phyloP scores from a whole-genome alignment of 2,113 vertebrate species.

The Syngnathus typhle region DNA sequence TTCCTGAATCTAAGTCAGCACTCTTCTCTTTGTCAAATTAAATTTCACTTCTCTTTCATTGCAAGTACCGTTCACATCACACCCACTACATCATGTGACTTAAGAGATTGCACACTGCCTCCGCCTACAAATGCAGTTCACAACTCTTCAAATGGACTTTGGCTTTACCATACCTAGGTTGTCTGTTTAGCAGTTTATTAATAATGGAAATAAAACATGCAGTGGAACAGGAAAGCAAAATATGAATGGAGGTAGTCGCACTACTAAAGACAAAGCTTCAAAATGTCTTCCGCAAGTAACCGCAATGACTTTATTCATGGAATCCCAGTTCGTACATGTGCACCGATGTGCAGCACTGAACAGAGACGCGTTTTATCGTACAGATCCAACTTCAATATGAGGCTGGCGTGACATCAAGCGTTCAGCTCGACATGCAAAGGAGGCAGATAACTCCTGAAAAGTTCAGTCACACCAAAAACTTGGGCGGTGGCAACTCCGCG shows the following conservation, averaged over 20 bases:
- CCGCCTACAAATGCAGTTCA: background rate
- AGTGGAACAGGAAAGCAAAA: background rate
- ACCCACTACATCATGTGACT: conserved; percentile 3
- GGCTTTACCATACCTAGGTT: background rate
- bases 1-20: background rate
- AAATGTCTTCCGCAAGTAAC: background rate
- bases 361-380: conserved; percentile 10
- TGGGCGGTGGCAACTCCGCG: background rate
- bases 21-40: background rate
- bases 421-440: conserved; percentile 22
- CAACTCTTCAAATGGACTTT: background rate
- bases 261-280: background rate
- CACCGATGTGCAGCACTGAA: conserved; percentile 40
- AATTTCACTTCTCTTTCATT: background rate
- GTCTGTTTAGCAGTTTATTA: background rate
- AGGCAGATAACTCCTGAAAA: conserved; percentile 12
- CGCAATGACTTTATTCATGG: conserved; percentile 53
- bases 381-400: conserved; percentile 68
- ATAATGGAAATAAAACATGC: background rate
- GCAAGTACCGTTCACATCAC: background rate
- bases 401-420: conserved; percentile 55
- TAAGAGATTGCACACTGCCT: background rate
- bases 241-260: background rate
- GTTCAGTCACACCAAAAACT: conserved; percentile 4
- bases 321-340: conserved; percentile 45